A percentile compares a stretch with the other conserved stretches of the same genome.
These are phyloP conservation scores for Cavia aperea DNA, from an alignment of 2,113 vertebrate genomes.

Conservation along the genomic window DNA sequence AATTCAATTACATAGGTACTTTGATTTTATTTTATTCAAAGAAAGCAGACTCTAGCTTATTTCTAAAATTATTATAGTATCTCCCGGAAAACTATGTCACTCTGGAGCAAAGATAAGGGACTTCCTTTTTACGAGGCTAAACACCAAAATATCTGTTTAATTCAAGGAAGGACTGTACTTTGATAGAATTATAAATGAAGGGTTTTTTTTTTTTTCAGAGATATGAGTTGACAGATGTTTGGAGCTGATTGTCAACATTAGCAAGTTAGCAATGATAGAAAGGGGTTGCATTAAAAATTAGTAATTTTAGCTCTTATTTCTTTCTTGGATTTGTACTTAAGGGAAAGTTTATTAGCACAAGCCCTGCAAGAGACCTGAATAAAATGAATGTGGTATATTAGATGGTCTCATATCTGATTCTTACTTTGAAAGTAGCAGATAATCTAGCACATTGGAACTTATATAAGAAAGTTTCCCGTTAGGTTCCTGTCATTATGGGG, in stretches of 20 bases:
- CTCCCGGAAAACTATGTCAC: background rate
- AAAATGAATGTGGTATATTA: background rate
- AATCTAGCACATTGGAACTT: background rate
- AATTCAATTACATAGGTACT: background rate
- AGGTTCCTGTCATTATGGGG: background rate
- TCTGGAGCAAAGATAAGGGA: constrained; percentile 1
- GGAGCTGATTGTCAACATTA: background rate
- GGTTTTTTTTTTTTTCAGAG: background rate
- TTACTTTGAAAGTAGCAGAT: constrained; percentile 2
- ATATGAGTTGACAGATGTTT: constrained; percentile 35
- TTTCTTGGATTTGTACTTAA: background rate
- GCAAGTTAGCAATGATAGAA: background rate
- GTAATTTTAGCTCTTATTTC: background rate
- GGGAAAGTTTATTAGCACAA: background rate
- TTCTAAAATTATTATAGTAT: background rate
- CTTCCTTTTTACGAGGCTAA: background rate
- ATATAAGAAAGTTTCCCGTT: background rate
- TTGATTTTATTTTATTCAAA: background rate
- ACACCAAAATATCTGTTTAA: constrained; percentile 13
- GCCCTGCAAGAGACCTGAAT: background rate
- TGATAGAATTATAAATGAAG: background rate
- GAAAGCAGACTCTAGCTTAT: background rate
- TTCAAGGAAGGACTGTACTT: background rate
- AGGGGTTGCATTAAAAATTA: background rate
- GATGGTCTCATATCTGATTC: background rate